Evolutionary conservation across 2,888 invertebrate species (phyloP), one percentile per base, ranked within the genome.

Genomic region (Pseudolycoriella hygida): DNA sequence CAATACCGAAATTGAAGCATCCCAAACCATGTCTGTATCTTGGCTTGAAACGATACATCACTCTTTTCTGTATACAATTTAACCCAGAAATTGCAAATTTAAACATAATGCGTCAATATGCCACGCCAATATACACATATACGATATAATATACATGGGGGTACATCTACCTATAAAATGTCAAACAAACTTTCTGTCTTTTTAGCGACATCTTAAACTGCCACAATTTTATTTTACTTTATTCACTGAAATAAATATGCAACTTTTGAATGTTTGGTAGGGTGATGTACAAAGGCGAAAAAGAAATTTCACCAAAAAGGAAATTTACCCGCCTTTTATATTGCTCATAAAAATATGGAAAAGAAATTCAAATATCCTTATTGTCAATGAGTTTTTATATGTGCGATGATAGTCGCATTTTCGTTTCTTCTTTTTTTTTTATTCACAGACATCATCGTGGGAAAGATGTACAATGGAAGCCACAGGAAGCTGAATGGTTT

Each of bases 21-120:
- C 40, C 8, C 25, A 25, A n/a, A 25, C 25, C 25, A 25, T 6
- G 25, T 25, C 25, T 25, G 25, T 4, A 4, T 4, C 8, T 25
- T 25, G 25, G 25, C 25, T 25, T 25, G 25, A 25, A 25, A 25
- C 25, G 25, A 25, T 25, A 25, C 25, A 25, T 14, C n/a, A 15
- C n/a, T 39, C 11, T 39, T 15, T 39, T 17, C 17, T 39, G 5
- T 17, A 39, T 17, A 17, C 17, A 17, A 15, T 17, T 39, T 30
- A 30, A 14, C 15, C 37, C 30, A 32, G 40, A 45, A 31, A 45
- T 45, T 45, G 45, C 45, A 45, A 45, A 45, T 45, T 45, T 31
- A 41, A 45, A 34, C 45, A 45, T 40, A 40, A 45, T 45, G 34
- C 41, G 34, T 41, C 45, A 45, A 45, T 45, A 45, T 45, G 45